phyloP scores from a whole-genome alignment of 2,113 vertebrate species.

The Puma concolor region DNA sequence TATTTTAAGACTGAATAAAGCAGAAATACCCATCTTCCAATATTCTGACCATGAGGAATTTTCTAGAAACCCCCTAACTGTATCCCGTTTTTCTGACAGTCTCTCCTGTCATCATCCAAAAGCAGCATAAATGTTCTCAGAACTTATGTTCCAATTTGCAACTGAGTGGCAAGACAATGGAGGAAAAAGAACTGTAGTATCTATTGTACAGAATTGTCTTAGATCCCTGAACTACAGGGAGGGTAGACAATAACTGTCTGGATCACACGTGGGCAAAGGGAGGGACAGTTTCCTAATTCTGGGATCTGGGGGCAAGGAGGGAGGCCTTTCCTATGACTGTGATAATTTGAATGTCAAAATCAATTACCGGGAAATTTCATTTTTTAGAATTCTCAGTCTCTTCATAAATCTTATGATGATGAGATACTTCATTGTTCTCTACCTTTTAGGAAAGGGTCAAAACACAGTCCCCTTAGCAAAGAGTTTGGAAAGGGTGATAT shows the following conservation, averaged over 20 bases:
- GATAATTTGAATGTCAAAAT: background rate
- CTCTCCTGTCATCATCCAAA: background rate
- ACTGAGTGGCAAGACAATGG: background rate
- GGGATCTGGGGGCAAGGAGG: background rate
- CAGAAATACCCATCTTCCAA: background rate
- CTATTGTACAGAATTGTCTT: background rate
- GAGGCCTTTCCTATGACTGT: background rate
- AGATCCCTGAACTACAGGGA: background rate
- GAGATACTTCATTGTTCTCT: background rate
- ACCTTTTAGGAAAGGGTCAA: background rate
- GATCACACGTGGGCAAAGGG: background rate
- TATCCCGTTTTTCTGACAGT: background rate
- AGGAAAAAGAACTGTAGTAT: background rate
- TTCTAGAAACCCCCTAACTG: background rate
- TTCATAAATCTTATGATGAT: background rate
- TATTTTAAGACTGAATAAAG: background rate
- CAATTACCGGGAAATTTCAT: background rate
- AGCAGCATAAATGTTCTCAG: background rate
- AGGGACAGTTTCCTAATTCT: background rate
- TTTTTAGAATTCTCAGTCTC: background rate
- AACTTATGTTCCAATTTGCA: conserved; percentile 13
- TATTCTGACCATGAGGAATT: background rate
- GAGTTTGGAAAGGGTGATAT: background rate
- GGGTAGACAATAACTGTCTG: background rate
- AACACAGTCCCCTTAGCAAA: background rate